A percentile compares a stretch with the other conserved stretches of the same genome.
Conservation (phyloP, 2,888 invertebrate genomes). For the Cybosia mesomella region DNA sequence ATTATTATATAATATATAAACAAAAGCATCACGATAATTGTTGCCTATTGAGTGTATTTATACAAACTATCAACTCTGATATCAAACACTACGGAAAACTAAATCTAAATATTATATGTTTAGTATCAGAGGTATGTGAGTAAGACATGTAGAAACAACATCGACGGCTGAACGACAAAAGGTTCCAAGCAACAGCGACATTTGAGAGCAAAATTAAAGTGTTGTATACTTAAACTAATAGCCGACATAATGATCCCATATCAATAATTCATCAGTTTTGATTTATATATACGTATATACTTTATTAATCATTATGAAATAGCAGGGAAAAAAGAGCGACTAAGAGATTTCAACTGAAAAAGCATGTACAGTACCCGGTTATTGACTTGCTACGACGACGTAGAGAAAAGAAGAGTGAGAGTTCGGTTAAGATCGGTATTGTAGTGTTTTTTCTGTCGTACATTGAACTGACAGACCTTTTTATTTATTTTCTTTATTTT, state of each 20-base stretch:
- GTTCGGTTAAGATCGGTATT: too few relatives aligned
- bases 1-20: constrained; percentile 33
- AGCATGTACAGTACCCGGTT: too few relatives aligned
- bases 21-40: constrained; percentile 31
- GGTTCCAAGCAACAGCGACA: not conserved
- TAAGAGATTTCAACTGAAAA: not conserved
- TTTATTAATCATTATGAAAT: too few relatives aligned
- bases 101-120: constrained; percentile 6
- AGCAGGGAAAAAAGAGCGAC: not conserved
- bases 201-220: not conserved
- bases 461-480: too few relatives aligned
- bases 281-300: too few relatives aligned
- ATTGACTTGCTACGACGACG: too few relatives aligned
- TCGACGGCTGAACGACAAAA: not conserved
- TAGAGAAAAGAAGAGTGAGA: too few relatives aligned
- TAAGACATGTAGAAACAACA: not conserved
- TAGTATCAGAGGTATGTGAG: constrained; percentile 1
- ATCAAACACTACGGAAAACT: constrained; percentile 9
- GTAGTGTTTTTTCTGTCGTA: too few relatives aligned
- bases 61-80: constrained; percentile 16
- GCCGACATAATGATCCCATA: not conserved
- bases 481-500: too few relatives aligned
- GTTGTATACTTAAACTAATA: not conserved
- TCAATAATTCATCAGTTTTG: not conserved
- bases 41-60: constrained; percentile 10